phyloP scores from a whole-genome alignment of 1,140 invertebrate genomes.

The Agrypnia vestita region DNA sequence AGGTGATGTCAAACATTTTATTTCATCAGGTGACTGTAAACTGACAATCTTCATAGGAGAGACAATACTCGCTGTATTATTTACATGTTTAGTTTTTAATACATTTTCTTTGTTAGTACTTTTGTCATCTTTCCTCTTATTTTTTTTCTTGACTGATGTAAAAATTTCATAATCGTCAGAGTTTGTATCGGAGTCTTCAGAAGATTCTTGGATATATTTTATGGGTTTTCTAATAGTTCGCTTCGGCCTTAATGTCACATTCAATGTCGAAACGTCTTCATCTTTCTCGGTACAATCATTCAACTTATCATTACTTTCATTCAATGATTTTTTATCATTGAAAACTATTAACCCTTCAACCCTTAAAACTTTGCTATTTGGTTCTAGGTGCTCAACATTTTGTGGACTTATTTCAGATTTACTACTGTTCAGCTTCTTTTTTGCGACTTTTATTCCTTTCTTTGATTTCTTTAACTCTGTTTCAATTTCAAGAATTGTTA shows the following conservation, averaged over 20 bases:
- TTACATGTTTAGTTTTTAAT: conserved; percentile 39
- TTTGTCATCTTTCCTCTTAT: conserved; percentile 17
- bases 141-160: conserved; percentile 7
- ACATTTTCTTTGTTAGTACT: conserved; percentile 42
- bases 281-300: not conserved
- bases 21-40: conserved; percentile 30
- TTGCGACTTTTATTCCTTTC: not conserved
- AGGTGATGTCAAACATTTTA: conserved; percentile 35
- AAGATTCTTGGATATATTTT: conserved; percentile 66
- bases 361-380: conserved; percentile 2
- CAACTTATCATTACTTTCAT: not conserved
- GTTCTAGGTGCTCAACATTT: conserved; percentile 2
- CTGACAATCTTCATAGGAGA: conserved; percentile 50
- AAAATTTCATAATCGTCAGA: conserved; percentile 65
- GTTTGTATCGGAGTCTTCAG: conserved; percentile 64
- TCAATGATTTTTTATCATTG: too few species aligned
- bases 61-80: conserved; percentile 19
- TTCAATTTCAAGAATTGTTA: conserved; percentile 19
- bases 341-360: not conserved
- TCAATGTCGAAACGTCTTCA: not conserved
- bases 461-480: conserved; percentile 13
- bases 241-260: conserved; percentile 47
- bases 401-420: conserved; percentile 19
- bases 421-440: conserved; percentile 16
- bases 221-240: conserved; percentile 66